Evolutionary conservation across 1,140 invertebrate species (phyloP), one percentile per base, ranked within the genome.

Genomic region (Tetragonula clypearis): DNA sequence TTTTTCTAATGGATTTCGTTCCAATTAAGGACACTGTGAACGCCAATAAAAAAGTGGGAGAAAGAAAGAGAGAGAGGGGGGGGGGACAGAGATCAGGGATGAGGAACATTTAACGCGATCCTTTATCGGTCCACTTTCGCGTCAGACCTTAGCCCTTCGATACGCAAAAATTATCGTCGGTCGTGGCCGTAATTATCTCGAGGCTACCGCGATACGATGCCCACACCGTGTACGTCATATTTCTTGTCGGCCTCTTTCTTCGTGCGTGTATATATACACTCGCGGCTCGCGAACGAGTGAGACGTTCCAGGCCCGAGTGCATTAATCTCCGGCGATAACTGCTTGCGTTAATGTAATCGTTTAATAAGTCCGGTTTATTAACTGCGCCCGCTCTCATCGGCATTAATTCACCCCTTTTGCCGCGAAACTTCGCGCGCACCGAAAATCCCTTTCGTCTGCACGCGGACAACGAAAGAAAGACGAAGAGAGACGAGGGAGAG

Each of bases 331-430:
- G 80, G 80, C 87, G 91, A 92, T 30, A 30, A 30, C 90, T 92
- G 91, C 30, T 86, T 87, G 85, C 82, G 89, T 91, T 92, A 93
- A 93, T 92, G 90, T 90, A 92, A 93, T 93, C 92, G 92, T 93
- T 94, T 93, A 93, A 93, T 94, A 93, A 93, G 90, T 94, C 91
- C 91, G 89, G 86, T 93, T 92, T 93, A 93, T 93, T 92, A 92
- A 92, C 90, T 88, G 87, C 87, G 84, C 79, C 82, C 73, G 84
- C 88, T 91, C 87, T 86, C 88, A 87, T 90, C 79, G 80, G 86
- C 87, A 90, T 91, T 86, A 90, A 90, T 90, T 90, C 86, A 90
- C 86, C 88, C 83, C 83, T 89, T 49, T 77, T 78, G 66, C 76
- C 72, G 65, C 49, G 66, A 69, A 69, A 73, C 55, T 72, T 41